A percentile compares a stretch with the other conserved stretches of the same genome.
phyloP scores from a whole-genome alignment of 2,113 vertebrate species.

The Pitta sordida region DNA sequence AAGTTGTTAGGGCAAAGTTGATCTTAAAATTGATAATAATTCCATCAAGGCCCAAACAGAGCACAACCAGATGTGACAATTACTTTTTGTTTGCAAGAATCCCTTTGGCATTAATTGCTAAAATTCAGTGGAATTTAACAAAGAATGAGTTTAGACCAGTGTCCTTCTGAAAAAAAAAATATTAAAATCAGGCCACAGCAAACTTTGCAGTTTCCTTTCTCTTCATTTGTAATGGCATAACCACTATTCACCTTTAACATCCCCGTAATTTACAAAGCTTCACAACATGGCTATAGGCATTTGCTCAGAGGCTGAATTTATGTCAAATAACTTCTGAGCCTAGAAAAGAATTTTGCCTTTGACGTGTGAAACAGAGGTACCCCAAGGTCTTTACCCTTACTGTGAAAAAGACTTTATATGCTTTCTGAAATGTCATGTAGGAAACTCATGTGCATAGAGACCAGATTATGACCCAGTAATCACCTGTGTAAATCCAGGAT shows the following conservation, averaged over 20 bases:
- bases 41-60: neutral
- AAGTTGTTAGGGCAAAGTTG: neutral
- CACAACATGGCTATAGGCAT: neutral
- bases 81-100: neutral
- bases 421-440: neutral
- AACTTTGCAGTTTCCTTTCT: neutral
- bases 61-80: neutral
- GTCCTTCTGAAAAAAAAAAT: neutral
- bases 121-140: neutral
- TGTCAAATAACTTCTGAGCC: neutral
- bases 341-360: neutral
- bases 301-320: neutral
- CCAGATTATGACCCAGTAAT: neutral
- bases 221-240: neutral
- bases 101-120: neutral
- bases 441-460: neutral
- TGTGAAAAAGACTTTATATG: neutral
- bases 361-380: neutral
- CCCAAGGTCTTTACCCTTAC: neutral
- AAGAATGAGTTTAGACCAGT: neutral
- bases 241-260: neutral
- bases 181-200: neutral
- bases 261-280: neutral
- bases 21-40: neutral
- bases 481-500: neutral